Evolutionary conservation across 2,888 invertebrate species (phyloP), one percentile per base, ranked within the genome.

Genomic region (Hypomecis punctinalis): DNA sequence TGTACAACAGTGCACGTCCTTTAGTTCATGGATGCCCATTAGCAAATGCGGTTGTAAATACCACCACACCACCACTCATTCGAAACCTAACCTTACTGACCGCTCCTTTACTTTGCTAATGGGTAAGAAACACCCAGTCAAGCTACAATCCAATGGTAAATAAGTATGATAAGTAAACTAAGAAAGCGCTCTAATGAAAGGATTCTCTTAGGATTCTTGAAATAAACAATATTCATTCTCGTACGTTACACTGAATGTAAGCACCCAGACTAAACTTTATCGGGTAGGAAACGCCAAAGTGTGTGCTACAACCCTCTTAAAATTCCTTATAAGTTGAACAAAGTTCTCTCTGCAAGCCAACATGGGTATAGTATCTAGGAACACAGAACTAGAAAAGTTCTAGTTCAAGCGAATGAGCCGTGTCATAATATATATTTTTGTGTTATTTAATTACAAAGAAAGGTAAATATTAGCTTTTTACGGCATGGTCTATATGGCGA

Each of bases 241-340:
- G 67, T 65, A 69, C 71, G 51, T 65, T 35, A 46, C 46, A 23
- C 23, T 46, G 4, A 45, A 23, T 5, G 9, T n/a, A 9, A 33
- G 35, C 10, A 35, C 47, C 35, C 23, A 0, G 23, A 46, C 46
- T 23, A 7, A 23, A 69, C 71, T 71, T 69, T 62, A 66, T 55
- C 53, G 61, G 8, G 7, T 8, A 51, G 7, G 37, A 8, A 13
- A n/a, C 13, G 49, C 8, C 37, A 13, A 36, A 51, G 5, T 51
- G 66, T 67, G 69, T 66, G 72, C 72, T 73, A 76, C 75, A 23
- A 78, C 74, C 76, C 76, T 75, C 78, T 80, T 80, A 76, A 78
- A 77, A 79, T 80, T 79, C 79, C 78, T 79, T 74, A 77, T 76
- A 78, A 77, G 77, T 77, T 68, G 69, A 72, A 72, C 75, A 71